A percentile compares a stretch with the other conserved stretches of the same genome.
These are phyloP conservation scores for Marasmarcha lunaedactyla DNA, from an alignment of 2,888 invertebrate genomes.

Conservation along the genomic window DNA sequence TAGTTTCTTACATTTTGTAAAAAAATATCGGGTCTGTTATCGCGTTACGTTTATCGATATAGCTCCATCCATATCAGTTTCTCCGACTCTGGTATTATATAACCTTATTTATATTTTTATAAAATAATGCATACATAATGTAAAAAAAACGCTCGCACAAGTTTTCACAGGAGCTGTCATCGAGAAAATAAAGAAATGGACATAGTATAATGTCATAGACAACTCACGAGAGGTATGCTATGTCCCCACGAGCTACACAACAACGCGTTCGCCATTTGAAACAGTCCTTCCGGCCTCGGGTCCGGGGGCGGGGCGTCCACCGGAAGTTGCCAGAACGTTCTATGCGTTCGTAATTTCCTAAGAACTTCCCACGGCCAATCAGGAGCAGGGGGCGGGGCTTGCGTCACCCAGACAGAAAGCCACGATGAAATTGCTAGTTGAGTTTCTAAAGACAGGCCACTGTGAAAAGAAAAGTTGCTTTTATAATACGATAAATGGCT, in stretches of 20 bases:
- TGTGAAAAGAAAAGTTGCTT: constrained; percentile 18
- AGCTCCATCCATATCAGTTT: too few relatives aligned
- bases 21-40: too few relatives aligned
- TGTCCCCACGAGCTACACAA: constrained; percentile 49
- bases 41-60: too few relatives aligned
- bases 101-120: too few relatives aligned
- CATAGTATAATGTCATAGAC: too few relatives aligned
- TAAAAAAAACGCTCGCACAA: too few relatives aligned
- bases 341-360: constrained; percentile 34
- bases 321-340: constrained; percentile 31
- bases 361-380: constrained; percentile 45
- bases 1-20: too few relatives aligned
- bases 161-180: too few relatives aligned
- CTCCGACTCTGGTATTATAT: too few relatives aligned
- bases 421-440: constrained; percentile 37
- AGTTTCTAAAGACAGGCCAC: constrained; percentile 39
- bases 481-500: neutral
- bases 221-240: constrained; percentile 48
- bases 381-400: constrained; percentile 12
- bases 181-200: too few relatives aligned
- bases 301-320: constrained; percentile 29
- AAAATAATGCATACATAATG: too few relatives aligned
- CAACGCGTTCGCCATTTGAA: constrained; percentile 32
- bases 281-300: constrained; percentile 21
- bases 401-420: constrained; percentile 21